phyloP scores from a whole-genome alignment of 2,888 invertebrate genomes.

The Rotaria magnacalcarata region DNA sequence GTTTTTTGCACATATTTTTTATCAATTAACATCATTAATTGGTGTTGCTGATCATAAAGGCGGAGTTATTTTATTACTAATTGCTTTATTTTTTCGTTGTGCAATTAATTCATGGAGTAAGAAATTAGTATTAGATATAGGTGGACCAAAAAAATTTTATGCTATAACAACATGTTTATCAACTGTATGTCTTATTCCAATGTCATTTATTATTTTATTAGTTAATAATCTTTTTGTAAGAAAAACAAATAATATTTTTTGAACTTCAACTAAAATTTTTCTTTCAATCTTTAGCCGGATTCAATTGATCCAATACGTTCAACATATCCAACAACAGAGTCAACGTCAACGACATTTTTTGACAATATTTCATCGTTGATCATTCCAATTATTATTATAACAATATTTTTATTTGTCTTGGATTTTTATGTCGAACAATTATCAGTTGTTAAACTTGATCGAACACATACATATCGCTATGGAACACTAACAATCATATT shows the following conservation, averaged over 20 bases:
- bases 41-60: slow-evolving; percentile 45
- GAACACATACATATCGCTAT: slow-evolving; percentile 25
- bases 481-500: slow-evolving; percentile 39
- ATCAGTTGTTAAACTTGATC: slow-evolving; percentile 25
- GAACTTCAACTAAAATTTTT: background rate
- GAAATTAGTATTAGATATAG: slow-evolving; percentile 40
- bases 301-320: background rate
- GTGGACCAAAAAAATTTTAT: slow-evolving; percentile 41
- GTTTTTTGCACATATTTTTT: slow-evolving; percentile 43
- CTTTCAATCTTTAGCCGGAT: background rate
- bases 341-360: background rate
- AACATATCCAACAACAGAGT: background rate
- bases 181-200: slow-evolving; percentile 37
- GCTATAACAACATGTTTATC: slow-evolving; percentile 41
- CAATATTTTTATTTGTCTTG: slow-evolving; percentile 37
- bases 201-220: slow-evolving; percentile 31
- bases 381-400: slow-evolving; percentile 34
- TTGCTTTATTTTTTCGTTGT: slow-evolving; percentile 39
- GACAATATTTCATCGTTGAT: background rate
- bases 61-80: slow-evolving; percentile 39
- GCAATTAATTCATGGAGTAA: slow-evolving; percentile 36
- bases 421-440: slow-evolving; percentile 43
- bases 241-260: background rate
- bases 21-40: slow-evolving; percentile 38
- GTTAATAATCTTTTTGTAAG: background rate